phyloP scores from a whole-genome alignment of 2,797 vertebrate genomes.

The Cercopithecus mitis region DNA sequence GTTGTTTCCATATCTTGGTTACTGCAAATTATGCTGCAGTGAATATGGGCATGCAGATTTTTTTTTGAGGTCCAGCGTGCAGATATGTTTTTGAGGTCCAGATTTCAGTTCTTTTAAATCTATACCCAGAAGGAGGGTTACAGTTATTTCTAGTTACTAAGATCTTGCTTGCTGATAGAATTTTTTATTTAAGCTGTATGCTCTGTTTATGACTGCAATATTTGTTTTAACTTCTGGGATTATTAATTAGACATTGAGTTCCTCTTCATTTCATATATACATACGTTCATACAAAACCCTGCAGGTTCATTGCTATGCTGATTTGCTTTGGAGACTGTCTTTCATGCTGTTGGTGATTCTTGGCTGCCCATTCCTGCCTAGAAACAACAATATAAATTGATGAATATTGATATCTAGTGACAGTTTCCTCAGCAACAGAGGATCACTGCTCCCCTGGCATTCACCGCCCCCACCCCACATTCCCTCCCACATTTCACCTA shows the following conservation, averaged over 20 bases:
- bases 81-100: neutral
- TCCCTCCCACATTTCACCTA: neutral
- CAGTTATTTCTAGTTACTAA: neutral
- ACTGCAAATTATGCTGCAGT: neutral
- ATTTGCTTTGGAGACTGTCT: neutral
- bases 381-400: neutral
- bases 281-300: neutral
- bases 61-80: neutral
- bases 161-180: neutral
- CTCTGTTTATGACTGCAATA: neutral
- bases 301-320: neutral
- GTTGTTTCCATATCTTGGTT: neutral
- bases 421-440: neutral
- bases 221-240: neutral
- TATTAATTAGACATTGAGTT: neutral
- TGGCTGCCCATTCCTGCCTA: neutral
- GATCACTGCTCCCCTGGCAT: neutral
- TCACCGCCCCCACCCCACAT: neutral
- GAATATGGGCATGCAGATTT: neutral
- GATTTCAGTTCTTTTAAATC: neutral
- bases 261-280: neutral
- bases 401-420: neutral
- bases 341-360: neutral
- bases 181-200: neutral
- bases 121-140: neutral